Percentiles rank a stretch among this genome's conserved stretches.
Evolutionary conservation across 2,113 vertebrate species (phyloP).

Genomic region (Neolamprologus devosi): DNA sequence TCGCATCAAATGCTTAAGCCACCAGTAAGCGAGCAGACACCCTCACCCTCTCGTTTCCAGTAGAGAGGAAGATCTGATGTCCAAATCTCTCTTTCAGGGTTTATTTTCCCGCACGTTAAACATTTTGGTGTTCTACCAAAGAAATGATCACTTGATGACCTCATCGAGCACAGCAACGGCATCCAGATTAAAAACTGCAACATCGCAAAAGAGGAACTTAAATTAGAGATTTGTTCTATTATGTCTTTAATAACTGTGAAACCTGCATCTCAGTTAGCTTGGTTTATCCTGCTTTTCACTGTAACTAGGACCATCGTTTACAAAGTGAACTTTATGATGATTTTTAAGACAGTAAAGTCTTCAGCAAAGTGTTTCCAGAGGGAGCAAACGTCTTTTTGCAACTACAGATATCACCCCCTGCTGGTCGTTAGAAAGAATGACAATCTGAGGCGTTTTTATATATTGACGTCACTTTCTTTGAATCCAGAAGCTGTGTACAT

Average conservation of each 20-base stretch:
- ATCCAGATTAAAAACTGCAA: not conserved
- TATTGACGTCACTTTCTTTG: not conserved
- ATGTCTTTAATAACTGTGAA: not conserved
- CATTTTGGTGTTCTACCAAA: not conserved
- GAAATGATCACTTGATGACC: not conserved
- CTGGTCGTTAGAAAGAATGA: not conserved
- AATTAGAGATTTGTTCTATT: not conserved
- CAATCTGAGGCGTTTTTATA: not conserved
- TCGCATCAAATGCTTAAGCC: not conserved
- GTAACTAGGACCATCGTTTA: fast-evolving
- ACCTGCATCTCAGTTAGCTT: not conserved
- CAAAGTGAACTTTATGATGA: not conserved
- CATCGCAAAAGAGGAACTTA: not conserved
- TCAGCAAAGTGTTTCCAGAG: not conserved
- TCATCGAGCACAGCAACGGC: fast-evolving
- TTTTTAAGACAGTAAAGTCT: not conserved
- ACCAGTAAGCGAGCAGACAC: not conserved
- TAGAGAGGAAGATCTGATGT: not conserved
- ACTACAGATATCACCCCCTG: not conserved
- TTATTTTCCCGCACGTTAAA: not conserved
- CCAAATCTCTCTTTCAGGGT: not conserved
- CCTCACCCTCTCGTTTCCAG: not conserved
- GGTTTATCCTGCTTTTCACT: not conserved
- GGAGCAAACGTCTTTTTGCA: not conserved
- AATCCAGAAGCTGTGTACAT: not conserved